Evolutionary conservation across 2,113 vertebrate species (phyloP).

Genomic region (Piaya cayana): DNA sequence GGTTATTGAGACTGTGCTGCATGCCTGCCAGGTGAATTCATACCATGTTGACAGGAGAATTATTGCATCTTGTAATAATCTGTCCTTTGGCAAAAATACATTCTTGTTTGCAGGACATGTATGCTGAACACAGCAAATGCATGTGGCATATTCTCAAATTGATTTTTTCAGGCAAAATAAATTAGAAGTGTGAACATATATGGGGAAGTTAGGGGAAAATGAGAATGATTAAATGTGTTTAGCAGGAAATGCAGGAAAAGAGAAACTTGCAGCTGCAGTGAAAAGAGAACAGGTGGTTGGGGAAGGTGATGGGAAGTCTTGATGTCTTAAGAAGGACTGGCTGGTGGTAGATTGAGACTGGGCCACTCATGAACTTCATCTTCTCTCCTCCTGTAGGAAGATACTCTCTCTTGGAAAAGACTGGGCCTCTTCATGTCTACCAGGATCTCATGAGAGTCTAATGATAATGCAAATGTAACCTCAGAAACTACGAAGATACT

Average conservation of each 20-base stretch:
- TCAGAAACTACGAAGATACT: background rate
- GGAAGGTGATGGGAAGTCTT: background rate
- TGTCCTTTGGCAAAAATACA: background rate
- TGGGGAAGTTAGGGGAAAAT: background rate
- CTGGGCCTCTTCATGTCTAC: background rate
- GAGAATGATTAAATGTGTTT: background rate
- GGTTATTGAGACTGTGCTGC: background rate
- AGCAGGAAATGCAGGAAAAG: background rate
- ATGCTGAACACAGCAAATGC: background rate
- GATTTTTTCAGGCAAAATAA: background rate
- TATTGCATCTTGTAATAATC: background rate
- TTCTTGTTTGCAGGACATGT: background rate
- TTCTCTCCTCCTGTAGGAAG: background rate
- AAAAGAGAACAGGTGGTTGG: background rate
- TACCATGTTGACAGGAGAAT: background rate
- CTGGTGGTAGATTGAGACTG: background rate
- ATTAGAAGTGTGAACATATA: background rate
- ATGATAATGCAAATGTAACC: background rate
- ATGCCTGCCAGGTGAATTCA: background rate
- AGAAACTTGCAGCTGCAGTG: background rate
- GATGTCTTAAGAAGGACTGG: background rate
- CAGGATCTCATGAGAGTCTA: background rate
- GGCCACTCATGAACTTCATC: background rate
- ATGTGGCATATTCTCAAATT: background rate
- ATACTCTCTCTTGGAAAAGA: background rate